These are phyloP conservation scores for Lobophora halterata DNA, from an alignment of 2,888 invertebrate genomes.

Conservation along the genomic window DNA sequence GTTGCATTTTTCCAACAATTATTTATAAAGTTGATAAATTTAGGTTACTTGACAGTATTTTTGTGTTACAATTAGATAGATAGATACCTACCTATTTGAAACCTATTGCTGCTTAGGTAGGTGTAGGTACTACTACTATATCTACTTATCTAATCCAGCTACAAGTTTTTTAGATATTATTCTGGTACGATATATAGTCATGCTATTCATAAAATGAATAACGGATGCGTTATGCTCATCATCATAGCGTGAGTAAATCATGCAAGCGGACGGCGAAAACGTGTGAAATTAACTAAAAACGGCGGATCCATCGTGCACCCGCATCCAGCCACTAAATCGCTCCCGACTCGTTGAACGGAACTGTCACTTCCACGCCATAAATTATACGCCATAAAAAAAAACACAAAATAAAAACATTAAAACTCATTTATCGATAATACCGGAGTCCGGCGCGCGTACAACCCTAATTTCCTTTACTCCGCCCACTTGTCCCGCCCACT, in stretches of 20 bases:
- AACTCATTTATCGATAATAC: slow-evolving; percentile 70
- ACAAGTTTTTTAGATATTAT: no score
- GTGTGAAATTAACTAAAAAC: slow-evolving; percentile 30
- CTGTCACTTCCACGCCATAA: slow-evolving; percentile 69
- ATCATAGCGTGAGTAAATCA: no score
- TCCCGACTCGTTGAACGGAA: slow-evolving; percentile 46
- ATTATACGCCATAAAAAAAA: slow-evolving; percentile 57
- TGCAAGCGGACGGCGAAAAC: slow-evolving; percentile 1
- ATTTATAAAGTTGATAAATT: no score
- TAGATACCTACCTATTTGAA: no score
- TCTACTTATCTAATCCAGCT: no score
- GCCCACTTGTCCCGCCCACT: slow-evolving; percentile 60
- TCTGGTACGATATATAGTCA: not conserved
- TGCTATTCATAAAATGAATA: not conserved
- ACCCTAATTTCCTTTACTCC: slow-evolving; percentile 54
- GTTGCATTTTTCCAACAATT: no score
- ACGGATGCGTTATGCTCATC: slow-evolving; percentile 1
- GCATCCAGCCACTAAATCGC: slow-evolving; percentile 43
- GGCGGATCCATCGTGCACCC: slow-evolving; percentile 47
- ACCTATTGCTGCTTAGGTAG: no score
- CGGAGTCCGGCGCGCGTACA: slow-evolving; percentile 46
- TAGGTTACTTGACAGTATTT: no score
- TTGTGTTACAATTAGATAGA: no score
- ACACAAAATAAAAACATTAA: slow-evolving; percentile 54
- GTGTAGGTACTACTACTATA: no score